These are phyloP conservation scores for Phocides pigmalion DNA, from an alignment of 1,140 invertebrate species.

Conservation along the genomic window DNA sequence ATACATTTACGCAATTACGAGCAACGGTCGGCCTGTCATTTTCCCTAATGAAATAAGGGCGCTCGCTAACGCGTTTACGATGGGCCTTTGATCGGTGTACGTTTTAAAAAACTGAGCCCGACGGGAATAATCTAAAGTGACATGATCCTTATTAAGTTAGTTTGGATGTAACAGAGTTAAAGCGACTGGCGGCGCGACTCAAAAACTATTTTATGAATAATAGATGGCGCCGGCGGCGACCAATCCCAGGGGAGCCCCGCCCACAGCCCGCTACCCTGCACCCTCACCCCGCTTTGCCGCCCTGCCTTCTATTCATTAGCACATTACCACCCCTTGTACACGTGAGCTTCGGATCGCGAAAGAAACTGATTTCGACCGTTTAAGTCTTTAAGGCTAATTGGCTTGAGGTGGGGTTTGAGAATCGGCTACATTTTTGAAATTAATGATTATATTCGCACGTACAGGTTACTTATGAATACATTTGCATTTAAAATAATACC, in stretches of 20 bases:
- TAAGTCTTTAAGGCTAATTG: slow-evolving; percentile 26
- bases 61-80: slow-evolving; percentile 52
- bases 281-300: slow-evolving; percentile 48
- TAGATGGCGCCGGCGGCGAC: slow-evolving; percentile 76
- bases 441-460: not conserved
- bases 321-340: slow-evolving; percentile 76
- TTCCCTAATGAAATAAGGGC: slow-evolving; percentile 59
- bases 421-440: not conserved
- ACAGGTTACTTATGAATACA: too few relatives aligned
- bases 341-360: slow-evolving; percentile 55
- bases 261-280: slow-evolving; percentile 48
- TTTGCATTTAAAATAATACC: too few relatives aligned
- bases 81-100: slow-evolving; percentile 64
- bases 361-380: slow-evolving; percentile 70
- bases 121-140: slow-evolving; percentile 78
- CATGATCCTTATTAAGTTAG: slow-evolving; percentile 81
- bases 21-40: slow-evolving; percentile 41
- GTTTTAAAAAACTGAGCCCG: slow-evolving; percentile 62
- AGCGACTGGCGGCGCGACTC: slow-evolving; percentile 74
- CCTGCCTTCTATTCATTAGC: slow-evolving; percentile 80
- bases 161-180: slow-evolving; percentile 71
- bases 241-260: slow-evolving; percentile 79
- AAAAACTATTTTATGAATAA: slow-evolving; percentile 84
- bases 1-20: slow-evolving; percentile 66
- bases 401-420: not conserved